Evolutionary conservation across 2,888 invertebrate genomes (phyloP).

Genomic region (Pollenia griseotomentosa): DNA sequence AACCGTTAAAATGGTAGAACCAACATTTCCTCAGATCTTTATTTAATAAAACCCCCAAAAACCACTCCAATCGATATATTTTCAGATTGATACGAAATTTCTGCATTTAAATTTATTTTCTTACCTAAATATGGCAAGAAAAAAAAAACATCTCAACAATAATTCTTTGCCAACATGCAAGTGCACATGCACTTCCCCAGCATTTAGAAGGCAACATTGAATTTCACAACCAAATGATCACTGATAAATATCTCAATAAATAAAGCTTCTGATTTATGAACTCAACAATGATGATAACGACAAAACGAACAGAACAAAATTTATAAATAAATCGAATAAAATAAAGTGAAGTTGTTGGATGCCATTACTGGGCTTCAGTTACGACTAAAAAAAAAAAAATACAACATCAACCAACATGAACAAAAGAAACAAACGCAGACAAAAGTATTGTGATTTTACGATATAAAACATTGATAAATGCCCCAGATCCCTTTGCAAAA

Average conservation of each 20-base stretch:
- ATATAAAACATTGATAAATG: slow-evolving; percentile 71
- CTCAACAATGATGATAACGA: slow-evolving; percentile 71
- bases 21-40: too few species aligned
- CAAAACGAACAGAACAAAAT: slow-evolving; percentile 53
- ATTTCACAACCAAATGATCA: slow-evolving; percentile 72
- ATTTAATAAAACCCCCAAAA: too few species aligned
- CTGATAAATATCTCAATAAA: slow-evolving; percentile 74
- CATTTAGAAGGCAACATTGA: slow-evolving; percentile 64
- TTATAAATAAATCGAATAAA: slow-evolving; percentile 62
- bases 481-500: slow-evolving; percentile 61
- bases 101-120: neutral
- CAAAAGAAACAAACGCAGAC: slow-evolving; percentile 53
- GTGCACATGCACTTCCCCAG: slow-evolving; percentile 55
- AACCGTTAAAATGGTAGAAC: too few species aligned
- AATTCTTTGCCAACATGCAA: slow-evolving; percentile 50
- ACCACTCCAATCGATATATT: too few species aligned
- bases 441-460: slow-evolving; percentile 70
- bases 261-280: slow-evolving; percentile 74
- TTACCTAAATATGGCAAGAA: neutral
- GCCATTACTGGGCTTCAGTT: slow-evolving; percentile 14
- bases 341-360: slow-evolving; percentile 42
- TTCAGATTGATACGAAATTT: neutral
- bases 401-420: slow-evolving; percentile 10
- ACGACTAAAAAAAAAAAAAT: neutral
- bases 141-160: slow-evolving; percentile 18